Conservation (phyloP, 1,140 invertebrate species). For the Periplaneta americana region DNA sequence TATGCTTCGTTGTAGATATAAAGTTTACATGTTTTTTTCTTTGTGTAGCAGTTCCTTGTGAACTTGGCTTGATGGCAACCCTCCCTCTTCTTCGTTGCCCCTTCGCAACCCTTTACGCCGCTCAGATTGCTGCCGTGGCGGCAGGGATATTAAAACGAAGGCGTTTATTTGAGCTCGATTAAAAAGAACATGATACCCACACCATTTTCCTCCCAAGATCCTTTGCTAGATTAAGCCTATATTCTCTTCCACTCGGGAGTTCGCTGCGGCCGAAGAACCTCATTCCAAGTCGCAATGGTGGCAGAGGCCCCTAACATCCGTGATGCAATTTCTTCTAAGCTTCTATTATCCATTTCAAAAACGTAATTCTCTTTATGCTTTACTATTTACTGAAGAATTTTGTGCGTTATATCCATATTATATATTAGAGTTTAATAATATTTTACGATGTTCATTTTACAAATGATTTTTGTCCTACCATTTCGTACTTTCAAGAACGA, state of each 20-base stretch:
- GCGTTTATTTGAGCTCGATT: constrained; percentile 8
- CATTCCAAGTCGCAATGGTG: background rate
- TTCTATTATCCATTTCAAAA: background rate
- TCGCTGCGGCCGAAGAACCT: background rate
- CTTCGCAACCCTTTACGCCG: background rate
- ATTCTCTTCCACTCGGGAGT: background rate
- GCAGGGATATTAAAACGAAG: background rate
- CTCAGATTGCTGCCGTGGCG: background rate
- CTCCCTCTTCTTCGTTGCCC: background rate
- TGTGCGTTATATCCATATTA: background rate
- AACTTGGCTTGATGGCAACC: background rate
- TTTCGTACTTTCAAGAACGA: no score
- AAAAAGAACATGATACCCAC: background rate
- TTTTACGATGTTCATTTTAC: no score
- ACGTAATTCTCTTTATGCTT: no score
- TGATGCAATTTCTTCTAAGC: background rate
- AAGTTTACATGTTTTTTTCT: background rate
- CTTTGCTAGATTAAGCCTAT: background rate
- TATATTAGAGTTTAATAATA: no score
- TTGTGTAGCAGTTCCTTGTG: background rate
- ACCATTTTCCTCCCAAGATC: background rate
- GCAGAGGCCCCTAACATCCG: background rate
- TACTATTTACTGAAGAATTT: background rate
- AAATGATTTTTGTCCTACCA: no score
- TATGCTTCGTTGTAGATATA: background rate